Base-by-base conservation (phyloP, 2,797 vertebrate genomes). In the Neosilurus mollespiculum region DNA sequence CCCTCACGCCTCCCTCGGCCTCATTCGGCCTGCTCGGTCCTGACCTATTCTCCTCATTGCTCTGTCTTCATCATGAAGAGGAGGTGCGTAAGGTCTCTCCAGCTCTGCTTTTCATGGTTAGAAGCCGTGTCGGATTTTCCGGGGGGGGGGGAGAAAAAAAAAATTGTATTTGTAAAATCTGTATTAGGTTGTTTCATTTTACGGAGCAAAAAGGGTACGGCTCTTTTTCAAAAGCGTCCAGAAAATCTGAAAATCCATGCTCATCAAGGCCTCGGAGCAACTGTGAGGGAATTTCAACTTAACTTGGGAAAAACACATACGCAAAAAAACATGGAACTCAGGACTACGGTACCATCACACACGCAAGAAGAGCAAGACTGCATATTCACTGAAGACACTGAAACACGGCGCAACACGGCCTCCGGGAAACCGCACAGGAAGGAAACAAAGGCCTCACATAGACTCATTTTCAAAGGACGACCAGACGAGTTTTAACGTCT, bases 301-400 rank as follows among this genome's bases (percentile, higher is more conserved):
- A 56, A 15, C 24, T 67, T 9, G 54, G 72, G 37, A 24, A 30
- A n/a, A 56, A 75, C 30, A 65, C 69, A 0, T 58, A 65, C 15
- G 51, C 49, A 51, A 81, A 73, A 43, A 64, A 79, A 92, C 91
- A 89, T 85, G 62, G 84, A 91, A 91, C 86, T 81, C 84, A 85
- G 87, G 89, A 89, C 90, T 88, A 89, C 90, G 86, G 87, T 88
- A 87, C 89, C 85, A 85, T 89, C 91, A 92, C 90, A 92, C 89
- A 90, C 88, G 82, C 81, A 90, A 87, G 49, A 90, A 86, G 82
- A 90, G 86, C 90, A 90, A 83, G 89, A 90, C 90, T 88, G 90
- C 90, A 91, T 90, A 89, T 90, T 89, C 84, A 89, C 75, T 77
- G 75, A 77, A 90, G 90, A 91, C 89, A 85, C 76, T 85, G 88